Conservation (phyloP, 2,888 invertebrate genomes). For the Drosophila falleni region DNA sequence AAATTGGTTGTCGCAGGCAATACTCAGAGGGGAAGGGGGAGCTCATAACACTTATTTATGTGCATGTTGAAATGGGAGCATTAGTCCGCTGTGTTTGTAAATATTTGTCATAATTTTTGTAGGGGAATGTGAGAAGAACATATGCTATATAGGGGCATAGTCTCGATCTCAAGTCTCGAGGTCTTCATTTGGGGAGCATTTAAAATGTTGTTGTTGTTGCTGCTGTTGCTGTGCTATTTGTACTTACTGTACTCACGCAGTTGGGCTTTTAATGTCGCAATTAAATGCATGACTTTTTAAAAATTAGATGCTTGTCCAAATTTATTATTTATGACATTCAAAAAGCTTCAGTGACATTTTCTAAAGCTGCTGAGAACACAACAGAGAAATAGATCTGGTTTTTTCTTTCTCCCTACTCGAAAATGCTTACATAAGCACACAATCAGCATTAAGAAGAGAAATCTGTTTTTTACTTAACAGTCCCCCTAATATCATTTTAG, state of each 20-base stretch:
- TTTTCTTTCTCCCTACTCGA: not conserved
- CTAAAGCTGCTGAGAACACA: conserved; percentile 16
- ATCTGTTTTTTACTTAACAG: conserved; percentile 46
- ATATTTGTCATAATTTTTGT: conserved; percentile 81
- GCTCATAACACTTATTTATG: conserved; percentile 81
- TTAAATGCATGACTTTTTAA: conserved; percentile 79
- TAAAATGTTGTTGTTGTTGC: conserved; percentile 25
- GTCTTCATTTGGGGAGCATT: conserved; percentile 26
- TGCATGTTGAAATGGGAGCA: conserved; percentile 83
- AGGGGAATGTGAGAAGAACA: conserved; percentile 40
- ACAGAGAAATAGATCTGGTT: conserved; percentile 14
- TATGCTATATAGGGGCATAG: conserved; percentile 42
- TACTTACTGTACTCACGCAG: conserved; percentile 42
- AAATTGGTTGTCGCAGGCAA: conserved; percentile 24
- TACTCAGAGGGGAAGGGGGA: conserved; percentile 36
- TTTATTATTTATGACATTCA: conserved; percentile 74
- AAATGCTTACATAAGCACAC: conserved; percentile 10
- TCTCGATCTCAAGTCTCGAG: conserved; percentile 7
- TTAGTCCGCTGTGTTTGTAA: conserved; percentile 78
- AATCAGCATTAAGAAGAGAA: conserved; percentile 22
- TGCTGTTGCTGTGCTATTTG: conserved; percentile 36
- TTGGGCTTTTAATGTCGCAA: conserved; percentile 79
- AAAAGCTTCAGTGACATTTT: conserved; percentile 49
- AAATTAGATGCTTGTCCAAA: conserved; percentile 82
- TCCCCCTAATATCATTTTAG: not conserved